phyloP scores from a whole-genome alignment of 2,888 invertebrate genomes.

The Himalopsyche japonica region DNA sequence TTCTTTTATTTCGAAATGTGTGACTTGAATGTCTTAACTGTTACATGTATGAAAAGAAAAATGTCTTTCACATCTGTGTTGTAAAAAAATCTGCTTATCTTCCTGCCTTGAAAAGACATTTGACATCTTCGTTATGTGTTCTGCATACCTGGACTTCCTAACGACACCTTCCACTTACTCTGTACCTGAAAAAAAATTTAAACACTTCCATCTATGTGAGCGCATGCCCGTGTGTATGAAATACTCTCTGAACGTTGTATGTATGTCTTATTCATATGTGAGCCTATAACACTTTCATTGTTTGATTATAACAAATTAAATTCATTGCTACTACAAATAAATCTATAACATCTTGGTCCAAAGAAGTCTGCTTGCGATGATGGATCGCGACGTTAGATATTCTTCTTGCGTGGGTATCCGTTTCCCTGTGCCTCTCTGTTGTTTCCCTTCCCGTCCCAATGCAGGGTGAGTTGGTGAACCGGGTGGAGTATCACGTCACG shows the following conservation, averaged over 20 bases:
- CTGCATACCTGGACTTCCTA: background rate
- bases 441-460: conserved; percentile 48
- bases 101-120: background rate
- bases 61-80: background rate
- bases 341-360: background rate
- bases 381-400: background rate
- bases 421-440: conserved; percentile 37
- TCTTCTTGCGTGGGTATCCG: conserved; percentile 35
- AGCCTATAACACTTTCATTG: background rate
- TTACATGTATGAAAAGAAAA: conserved; percentile 11
- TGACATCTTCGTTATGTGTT: background rate
- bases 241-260: background rate
- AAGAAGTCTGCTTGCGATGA: background rate
- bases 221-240: background rate
- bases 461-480: conserved; percentile 93
- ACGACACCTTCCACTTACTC: background rate
- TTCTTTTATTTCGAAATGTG: background rate
- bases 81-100: background rate
- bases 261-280: background rate
- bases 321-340: background rate
- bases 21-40: conserved; percentile 14
- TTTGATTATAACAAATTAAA: background rate
- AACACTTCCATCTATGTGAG: background rate
- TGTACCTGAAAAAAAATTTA: background rate
- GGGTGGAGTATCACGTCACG: conserved; percentile 91